Percentiles rank a stretch among this genome's conserved stretches.
These are phyloP conservation scores for Harpagifer antarcticus DNA, from an alignment of 2,797 vertebrate genomes.

Conservation along the genomic window DNA sequence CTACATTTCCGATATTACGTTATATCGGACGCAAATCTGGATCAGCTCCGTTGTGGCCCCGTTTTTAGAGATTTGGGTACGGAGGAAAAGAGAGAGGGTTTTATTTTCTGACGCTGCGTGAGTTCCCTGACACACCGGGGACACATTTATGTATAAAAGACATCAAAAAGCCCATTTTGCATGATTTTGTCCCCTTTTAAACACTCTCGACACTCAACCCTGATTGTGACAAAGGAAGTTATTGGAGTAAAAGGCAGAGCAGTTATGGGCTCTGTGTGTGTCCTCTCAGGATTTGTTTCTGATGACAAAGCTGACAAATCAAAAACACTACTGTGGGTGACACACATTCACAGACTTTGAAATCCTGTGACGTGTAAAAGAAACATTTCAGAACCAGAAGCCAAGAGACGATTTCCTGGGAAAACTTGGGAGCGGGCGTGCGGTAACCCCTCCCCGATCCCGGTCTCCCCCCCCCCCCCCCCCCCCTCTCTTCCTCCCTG, in stretches of 20 bases:
- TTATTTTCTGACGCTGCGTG: no score
- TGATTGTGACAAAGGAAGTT: neutral
- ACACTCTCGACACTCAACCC: neutral
- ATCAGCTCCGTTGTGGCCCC: no score
- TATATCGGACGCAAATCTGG: no score
- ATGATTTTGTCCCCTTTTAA: neutral
- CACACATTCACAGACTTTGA: slow-evolving; percentile 16
- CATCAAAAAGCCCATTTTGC: no score
- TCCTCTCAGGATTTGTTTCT: neutral
- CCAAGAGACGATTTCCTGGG: slow-evolving; percentile 61
- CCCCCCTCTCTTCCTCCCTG: neutral
- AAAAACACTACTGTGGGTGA: neutral
- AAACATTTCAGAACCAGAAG: slow-evolving; percentile 43
- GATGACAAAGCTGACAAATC: neutral
- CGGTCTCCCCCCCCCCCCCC: neutral
- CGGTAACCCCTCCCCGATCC: slow-evolving; percentile 44
- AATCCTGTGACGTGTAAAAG: slow-evolving; percentile 44
- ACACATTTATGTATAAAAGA: no score
- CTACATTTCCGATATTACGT: no score
- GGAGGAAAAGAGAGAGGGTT: no score
- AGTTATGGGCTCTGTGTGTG: neutral
- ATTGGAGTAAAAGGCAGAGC: neutral
- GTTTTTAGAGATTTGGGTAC: no score
- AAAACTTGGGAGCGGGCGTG: slow-evolving; percentile 53
- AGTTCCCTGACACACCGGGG: no score